Percentiles rank a stretch among this genome's conserved stretches.
These are phyloP conservation scores for Cryptophagus acutangulus DNA, from an alignment of 2,888 invertebrate genomes.

Conservation along the genomic window DNA sequence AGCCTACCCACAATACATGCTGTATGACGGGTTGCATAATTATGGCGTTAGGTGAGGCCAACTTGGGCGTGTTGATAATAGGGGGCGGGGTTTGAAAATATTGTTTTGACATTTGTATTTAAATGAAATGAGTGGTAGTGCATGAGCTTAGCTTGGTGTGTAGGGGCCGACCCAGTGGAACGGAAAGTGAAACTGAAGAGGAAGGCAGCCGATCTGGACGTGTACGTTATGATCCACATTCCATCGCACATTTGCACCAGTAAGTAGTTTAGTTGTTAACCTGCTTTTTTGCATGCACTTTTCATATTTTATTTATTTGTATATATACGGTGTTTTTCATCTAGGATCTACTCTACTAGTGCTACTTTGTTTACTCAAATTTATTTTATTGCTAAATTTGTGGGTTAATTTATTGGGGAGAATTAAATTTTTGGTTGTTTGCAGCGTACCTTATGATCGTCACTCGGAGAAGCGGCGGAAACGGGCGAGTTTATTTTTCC, in stretches of 20 bases:
- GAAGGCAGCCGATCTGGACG: slow-evolving; percentile 52
- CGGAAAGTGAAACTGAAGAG: slow-evolving; percentile 74
- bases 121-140: slow-evolving; percentile 40
- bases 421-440: slow-evolving; percentile 17
- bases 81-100: too few species aligned
- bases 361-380: background rate
- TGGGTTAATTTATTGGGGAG: background rate
- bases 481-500: slow-evolving; percentile 83
- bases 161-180: slow-evolving; percentile 58
- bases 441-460: slow-evolving; percentile 61
- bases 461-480: slow-evolving; percentile 82
- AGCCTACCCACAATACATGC: too few species aligned
- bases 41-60: too few species aligned
- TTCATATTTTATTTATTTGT: background rate
- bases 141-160: slow-evolving; percentile 51
- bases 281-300: background rate
- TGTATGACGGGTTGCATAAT: too few species aligned
- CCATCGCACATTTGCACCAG: slow-evolving; percentile 52
- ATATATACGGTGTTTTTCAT: background rate
- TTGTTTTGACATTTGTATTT: too few species aligned
- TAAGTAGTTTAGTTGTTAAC: slow-evolving; percentile 41
- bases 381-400: background rate
- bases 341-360: background rate
- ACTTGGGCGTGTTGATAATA: too few species aligned
- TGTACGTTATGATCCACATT: slow-evolving; percentile 44